Conservation (phyloP, 2,888 invertebrate genomes). For the Cacoxenus indagator region DNA sequence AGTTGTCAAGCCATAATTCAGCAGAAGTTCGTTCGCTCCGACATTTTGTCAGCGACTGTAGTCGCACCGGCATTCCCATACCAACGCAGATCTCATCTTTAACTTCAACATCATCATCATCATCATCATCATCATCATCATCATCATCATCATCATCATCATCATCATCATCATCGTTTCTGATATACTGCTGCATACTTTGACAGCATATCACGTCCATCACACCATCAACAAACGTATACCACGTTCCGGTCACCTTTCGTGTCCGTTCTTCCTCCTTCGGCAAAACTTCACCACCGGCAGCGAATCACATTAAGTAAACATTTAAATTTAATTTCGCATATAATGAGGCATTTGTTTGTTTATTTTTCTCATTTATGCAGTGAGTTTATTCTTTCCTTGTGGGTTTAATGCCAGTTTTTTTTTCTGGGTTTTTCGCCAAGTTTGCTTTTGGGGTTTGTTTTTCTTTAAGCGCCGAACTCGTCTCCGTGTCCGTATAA, state of each 20-base stretch:
- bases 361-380: conserved; percentile 52
- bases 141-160: not conserved
- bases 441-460: conserved; percentile 14
- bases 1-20: conserved; percentile 3
- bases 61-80: not conserved
- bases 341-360: conserved; percentile 67
- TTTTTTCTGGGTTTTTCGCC: not conserved
- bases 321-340: conserved; percentile 69
- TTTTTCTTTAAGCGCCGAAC: not conserved
- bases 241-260: conserved; percentile 26
- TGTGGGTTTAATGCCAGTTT: conserved; percentile 4
- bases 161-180: conserved; percentile 38
- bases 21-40: not conserved
- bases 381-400: not conserved
- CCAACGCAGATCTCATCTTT: too few species aligned
- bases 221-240: conserved; percentile 21
- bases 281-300: conserved; percentile 37
- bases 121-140: conserved; percentile 36
- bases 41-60: not conserved
- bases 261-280: conserved; percentile 3
- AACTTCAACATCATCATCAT: not conserved
- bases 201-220: too few species aligned
- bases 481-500: conserved; percentile 11
- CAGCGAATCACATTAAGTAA: conserved; percentile 62
- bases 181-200: conserved; percentile 11